Evolutionary conservation across 30 jellyfish, hydroid and myxozoan genomes (phyloP), one percentile per base, ranked within the genome.

Genomic region (Aurelia sp.): DNA sequence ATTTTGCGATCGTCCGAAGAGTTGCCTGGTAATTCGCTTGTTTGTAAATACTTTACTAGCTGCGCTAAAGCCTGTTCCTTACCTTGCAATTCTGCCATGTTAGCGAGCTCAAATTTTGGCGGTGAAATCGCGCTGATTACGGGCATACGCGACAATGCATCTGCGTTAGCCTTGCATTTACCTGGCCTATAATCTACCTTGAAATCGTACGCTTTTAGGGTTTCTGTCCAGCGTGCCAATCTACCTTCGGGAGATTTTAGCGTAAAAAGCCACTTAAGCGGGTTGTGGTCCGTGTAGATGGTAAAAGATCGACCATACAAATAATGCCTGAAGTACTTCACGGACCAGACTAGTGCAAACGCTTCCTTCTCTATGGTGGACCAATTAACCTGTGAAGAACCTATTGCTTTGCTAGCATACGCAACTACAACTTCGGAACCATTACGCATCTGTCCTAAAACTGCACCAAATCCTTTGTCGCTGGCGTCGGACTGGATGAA

Each of bases 171-270:
- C 64, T 79, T 79, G 76, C 74, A 11, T 4, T 15, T 17, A 6
- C 96, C 96, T 21, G 96, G 93, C 67, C 91, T 80, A 63, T 87
- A 71, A 51, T 75, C 90, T 50, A 86, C 35, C 92, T 62, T 64
- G 33, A 73, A 73, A 57, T 87, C 86, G 35, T 87, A 88, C 48
- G 71, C 93, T 47, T 88, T 66, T 4, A 79, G 74, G 64, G 88
- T 65, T 48, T 48, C 75, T 31, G 82, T 67, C 96, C 94, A 87
- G 13, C 96, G 33, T 27, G 33, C 33, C 2, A 27, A 27, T 27
- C 33, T 27, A 27, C 33, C 33, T 27, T 27, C 33, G 81, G 15
- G 92, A 81, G 44, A 68, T 57, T 70, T 71, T 27, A 79, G 74
- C 20, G 76, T 87, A 33, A 71, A 52, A 10, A 78, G 81, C 87